Evolutionary conservation across 2,888 invertebrate genomes (phyloP).

Genomic region (Philopedon plagiatum): DNA sequence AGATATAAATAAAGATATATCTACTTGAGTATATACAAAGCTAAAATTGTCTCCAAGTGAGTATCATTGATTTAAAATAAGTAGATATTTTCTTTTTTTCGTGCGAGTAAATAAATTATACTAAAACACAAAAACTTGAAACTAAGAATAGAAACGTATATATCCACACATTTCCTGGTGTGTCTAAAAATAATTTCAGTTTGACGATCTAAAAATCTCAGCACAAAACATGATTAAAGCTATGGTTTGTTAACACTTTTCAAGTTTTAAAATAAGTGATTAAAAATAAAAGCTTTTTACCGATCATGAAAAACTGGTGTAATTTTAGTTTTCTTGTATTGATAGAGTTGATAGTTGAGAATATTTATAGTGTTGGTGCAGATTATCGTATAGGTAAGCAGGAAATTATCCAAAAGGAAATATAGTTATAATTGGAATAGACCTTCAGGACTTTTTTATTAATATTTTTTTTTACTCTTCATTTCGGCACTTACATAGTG

Average conservation of each 20-base stretch:
- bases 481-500: too few species aligned
- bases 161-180: neutral
- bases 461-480: too few species aligned
- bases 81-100: too few species aligned
- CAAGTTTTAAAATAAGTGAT: neutral
- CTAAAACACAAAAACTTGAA: neutral
- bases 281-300: neutral
- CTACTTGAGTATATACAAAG: too few species aligned
- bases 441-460: too few species aligned
- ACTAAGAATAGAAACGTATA: slow-evolving; percentile 21
- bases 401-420: too few species aligned
- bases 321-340: neutral
- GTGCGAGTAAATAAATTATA: neutral
- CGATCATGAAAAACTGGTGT: neutral
- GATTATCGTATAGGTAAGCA: slow-evolving; percentile 15
- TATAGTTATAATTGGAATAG: too few species aligned
- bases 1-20: too few species aligned
- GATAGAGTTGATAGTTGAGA: too few species aligned
- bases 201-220: neutral
- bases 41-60: too few species aligned
- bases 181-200: slow-evolving; percentile 18
- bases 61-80: too few species aligned
- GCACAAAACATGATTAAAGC: neutral
- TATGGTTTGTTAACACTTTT: neutral
- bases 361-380: slow-evolving; percentile 1